Base-by-base conservation (phyloP, 1,140 invertebrate species). In the Sminthurides bifidus region DNA sequence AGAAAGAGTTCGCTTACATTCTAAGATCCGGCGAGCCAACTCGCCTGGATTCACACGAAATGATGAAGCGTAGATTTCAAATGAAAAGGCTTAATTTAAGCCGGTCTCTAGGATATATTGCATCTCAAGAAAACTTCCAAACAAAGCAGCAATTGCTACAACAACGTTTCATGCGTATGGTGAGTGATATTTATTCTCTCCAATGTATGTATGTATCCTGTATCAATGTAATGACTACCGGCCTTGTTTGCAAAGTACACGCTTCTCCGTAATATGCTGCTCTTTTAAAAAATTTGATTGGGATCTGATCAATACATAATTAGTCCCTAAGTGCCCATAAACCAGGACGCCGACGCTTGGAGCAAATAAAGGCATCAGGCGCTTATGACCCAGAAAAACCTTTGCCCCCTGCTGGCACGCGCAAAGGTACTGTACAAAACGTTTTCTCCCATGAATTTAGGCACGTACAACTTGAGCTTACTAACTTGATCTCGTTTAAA, bases 1-100 rank as follows among this genome's bases (percentile, higher is more conserved):
- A 54, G 41, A 54, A 31, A 23, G 52, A 41, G 24, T 54, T 54
- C 24, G 26, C 30, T 15, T 45, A 27, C 10, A 54, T 54, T 24
- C 29, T 54, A 14, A 35, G 52, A 17, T 43, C 52, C 14, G 52
- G 52, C 12, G 41, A 27, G 12, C 37, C 52, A 15, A 38, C 45
- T 17, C 52, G 40, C 8, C 43, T 17, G 24, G 31, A 27, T 29
- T 44, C 52, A 3, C 37, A 54, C 19, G 52, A 54, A 29, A 29
- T 54, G 17, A 23, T 27, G 41, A 43, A 21, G 17, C 41, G 21
- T 14, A 12, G 41, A n/a, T 43, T 43, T 43, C 41, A 43, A 12
- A 43, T 43, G 41, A 43, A 43, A 43, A 12, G 41, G 8, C 41
- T 10, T 8, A 21, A 12, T 6, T 14, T 43, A 21, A 10, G 41